Evolutionary conservation across 2,888 invertebrate genomes (phyloP).

Genomic region (Omphaloscelis lunosa): DNA sequence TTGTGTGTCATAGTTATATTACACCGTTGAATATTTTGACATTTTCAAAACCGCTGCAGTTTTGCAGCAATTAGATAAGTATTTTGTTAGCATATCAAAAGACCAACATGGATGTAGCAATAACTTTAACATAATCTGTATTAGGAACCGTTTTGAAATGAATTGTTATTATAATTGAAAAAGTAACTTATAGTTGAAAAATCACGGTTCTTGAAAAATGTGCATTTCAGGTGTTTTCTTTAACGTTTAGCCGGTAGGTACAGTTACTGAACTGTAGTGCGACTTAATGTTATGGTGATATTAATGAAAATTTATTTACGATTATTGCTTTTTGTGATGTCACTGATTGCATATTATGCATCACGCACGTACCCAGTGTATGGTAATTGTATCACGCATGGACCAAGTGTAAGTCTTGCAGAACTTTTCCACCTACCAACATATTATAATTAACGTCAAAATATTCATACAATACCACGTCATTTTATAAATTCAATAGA

Average conservation of each 20-base stretch:
- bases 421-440: constrained; percentile 31
- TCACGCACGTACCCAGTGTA: constrained; percentile 18
- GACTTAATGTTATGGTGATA: neutral
- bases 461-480: constrained; percentile 23
- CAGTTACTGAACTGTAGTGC: neutral
- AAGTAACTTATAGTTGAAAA: neutral
- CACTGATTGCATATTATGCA: constrained; percentile 16
- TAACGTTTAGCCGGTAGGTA: neutral
- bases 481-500: constrained; percentile 25
- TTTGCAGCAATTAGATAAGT: neutral
- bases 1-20: neutral
- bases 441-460: constrained; percentile 1
- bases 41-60: neutral
- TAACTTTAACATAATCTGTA: neutral
- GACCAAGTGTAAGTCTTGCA: constrained; percentile 7
- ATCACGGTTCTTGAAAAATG: neutral
- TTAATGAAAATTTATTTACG: neutral
- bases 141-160: neutral
- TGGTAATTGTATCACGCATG: constrained; percentile 22
- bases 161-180: neutral
- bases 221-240: constrained; percentile 3
- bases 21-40: neutral
- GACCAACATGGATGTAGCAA: neutral
- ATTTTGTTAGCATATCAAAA: neutral
- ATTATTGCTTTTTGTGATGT: constrained; percentile 27